Percentiles rank a stretch among this genome's conserved stretches.
These are phyloP conservation scores for Cichladusa arquata DNA, from an alignment of 2,113 vertebrate species.

Conservation along the genomic window DNA sequence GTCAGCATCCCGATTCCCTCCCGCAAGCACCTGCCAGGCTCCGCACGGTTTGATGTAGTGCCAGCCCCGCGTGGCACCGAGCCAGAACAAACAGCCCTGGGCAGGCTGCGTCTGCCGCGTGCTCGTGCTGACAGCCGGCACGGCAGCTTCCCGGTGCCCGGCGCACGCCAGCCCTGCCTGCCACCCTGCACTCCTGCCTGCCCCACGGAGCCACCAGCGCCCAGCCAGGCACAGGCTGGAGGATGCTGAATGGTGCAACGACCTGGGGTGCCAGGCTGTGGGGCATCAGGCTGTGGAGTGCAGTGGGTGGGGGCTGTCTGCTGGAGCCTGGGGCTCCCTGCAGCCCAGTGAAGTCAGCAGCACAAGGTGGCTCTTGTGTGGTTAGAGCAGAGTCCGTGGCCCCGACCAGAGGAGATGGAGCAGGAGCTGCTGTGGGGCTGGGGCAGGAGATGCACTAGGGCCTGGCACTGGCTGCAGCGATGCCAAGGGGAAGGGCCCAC, in stretches of 20 bases:
- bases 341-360: not conserved
- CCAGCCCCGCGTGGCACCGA: conserved; percentile 33
- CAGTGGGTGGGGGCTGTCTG: rapidly evolving
- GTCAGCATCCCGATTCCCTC: not conserved
- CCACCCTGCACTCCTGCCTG: not conserved
- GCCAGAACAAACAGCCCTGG: conserved; percentile 68
- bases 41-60: conserved; percentile 30
- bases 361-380: rapidly evolving
- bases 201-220: not conserved
- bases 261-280: not conserved
- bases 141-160: not conserved
- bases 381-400: not conserved
- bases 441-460: not conserved
- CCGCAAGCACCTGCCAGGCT: conserved; percentile 33
- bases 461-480: not conserved
- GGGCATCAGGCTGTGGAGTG: not conserved
- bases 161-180: not conserved
- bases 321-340: not conserved
- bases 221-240: not conserved
- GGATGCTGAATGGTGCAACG: rapidly evolving
- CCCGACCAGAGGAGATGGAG: rapidly evolving
- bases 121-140: conserved; percentile 19
- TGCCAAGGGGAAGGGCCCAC: not conserved
- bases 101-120: conserved; percentile 53
- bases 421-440: not conserved